Percentiles rank a stretch among this genome's conserved stretches.
Evolutionary conservation across 2,113 vertebrate species (phyloP).

Genomic region (Cygnus buccinator): DNA sequence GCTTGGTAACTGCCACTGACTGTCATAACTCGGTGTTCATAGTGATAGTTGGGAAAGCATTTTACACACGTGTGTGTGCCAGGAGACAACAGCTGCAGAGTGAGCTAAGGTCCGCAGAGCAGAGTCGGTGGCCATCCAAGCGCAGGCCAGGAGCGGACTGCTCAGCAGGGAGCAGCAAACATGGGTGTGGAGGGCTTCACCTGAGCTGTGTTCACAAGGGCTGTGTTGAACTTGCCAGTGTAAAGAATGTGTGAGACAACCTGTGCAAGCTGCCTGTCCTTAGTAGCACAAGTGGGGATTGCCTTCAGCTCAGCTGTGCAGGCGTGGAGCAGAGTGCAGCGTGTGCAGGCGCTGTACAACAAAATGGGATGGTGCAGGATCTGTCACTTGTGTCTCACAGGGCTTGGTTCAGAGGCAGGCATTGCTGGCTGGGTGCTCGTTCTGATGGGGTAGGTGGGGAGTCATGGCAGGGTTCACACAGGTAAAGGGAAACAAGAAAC

Average conservation of each 20-base stretch:
- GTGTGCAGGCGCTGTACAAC: neutral
- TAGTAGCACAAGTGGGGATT: neutral
- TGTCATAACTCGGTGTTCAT: neutral
- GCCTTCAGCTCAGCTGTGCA: neutral
- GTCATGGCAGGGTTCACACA: neutral
- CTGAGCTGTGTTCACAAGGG: too few species aligned
- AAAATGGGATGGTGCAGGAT: neutral
- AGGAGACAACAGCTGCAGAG: neutral
- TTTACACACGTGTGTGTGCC: neutral
- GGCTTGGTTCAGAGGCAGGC: neutral
- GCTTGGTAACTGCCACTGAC: neutral
- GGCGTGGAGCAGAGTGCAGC: neutral
- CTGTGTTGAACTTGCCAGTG: neutral
- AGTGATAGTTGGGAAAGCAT: neutral
- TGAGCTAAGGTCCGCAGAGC: neutral
- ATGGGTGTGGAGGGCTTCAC: too few species aligned
- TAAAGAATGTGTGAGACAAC: neutral
- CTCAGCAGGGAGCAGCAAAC: too few species aligned
- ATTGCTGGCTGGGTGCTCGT: neutral
- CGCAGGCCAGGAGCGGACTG: too few species aligned
- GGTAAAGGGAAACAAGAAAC: neutral
- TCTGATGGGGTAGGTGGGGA: too few species aligned
- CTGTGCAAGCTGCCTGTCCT: neutral
- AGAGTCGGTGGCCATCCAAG: too few species aligned
- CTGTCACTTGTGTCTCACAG: neutral